These are phyloP conservation scores for Lasiurus borealis DNA, from an alignment of 2,113 vertebrate genomes.

Conservation along the genomic window DNA sequence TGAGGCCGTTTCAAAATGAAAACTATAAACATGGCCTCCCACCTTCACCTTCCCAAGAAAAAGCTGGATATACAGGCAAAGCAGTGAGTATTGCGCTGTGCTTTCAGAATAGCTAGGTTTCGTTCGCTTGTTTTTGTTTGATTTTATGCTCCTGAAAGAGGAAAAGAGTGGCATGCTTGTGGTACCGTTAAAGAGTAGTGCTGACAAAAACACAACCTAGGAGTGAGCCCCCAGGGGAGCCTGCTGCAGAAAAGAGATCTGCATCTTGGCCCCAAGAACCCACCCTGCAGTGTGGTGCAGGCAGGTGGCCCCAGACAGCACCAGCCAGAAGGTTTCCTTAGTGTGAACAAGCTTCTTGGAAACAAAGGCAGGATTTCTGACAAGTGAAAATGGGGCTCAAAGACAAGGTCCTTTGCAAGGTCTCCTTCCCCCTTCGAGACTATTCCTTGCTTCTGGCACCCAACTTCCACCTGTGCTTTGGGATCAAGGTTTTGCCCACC, in stretches of 20 bases:
- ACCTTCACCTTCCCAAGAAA: background rate
- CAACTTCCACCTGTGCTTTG: background rate
- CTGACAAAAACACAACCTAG: background rate
- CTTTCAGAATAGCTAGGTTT: background rate
- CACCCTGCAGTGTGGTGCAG: fast-evolving
- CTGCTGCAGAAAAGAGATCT: background rate
- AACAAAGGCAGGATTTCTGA: background rate
- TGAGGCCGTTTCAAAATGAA: constrained; percentile 36
- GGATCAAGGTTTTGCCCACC: background rate
- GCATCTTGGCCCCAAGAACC: background rate
- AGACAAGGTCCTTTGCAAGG: background rate
- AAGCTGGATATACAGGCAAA: background rate
- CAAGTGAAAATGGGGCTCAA: background rate
- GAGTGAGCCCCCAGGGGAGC: background rate
- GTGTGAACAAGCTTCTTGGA: background rate
- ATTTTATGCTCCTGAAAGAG: background rate
- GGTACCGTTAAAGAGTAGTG: background rate
- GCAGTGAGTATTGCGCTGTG: background rate
- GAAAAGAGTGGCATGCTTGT: background rate
- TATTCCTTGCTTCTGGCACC: background rate
- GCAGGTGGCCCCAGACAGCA: background rate
- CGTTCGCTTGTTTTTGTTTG: background rate
- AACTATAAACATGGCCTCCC: background rate
- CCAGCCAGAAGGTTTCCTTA: background rate
- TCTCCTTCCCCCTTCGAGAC: background rate